These are phyloP conservation scores for Henicopernis longicauda DNA, from an alignment of 2,113 vertebrate species.

Conservation along the genomic window DNA sequence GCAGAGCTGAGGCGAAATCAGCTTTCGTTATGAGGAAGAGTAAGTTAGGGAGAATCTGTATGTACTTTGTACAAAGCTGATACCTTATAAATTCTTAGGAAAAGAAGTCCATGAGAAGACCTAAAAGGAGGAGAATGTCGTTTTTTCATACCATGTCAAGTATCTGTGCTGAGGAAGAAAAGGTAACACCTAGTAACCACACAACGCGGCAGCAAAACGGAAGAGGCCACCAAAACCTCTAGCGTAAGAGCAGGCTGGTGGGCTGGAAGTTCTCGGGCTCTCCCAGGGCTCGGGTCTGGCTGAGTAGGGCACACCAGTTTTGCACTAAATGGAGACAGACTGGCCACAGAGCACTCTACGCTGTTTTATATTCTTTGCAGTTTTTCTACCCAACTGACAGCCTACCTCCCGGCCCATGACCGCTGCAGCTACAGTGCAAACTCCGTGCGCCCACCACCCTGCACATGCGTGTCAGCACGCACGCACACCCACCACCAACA, in stretches of 20 bases:
- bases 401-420: fast-evolving
- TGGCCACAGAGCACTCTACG: background rate
- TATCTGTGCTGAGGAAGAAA: background rate
- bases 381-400: background rate
- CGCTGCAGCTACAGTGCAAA: fast-evolving
- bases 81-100: background rate
- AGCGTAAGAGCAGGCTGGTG: background rate
- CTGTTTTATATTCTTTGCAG: background rate
- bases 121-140: background rate
- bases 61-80: background rate
- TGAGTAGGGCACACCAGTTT: background rate
- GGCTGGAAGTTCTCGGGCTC: background rate
- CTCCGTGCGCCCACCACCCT: fast-evolving
- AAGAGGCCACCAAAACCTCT: background rate
- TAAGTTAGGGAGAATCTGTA: background rate
- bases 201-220: background rate
- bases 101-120: background rate
- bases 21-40: background rate
- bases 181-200: background rate
- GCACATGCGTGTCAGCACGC: fast-evolving
- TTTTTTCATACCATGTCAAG: background rate
- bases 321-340: background rate
- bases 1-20: background rate
- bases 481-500: background rate
- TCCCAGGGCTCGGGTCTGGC: fast-evolving